phyloP scores from a whole-genome alignment of 2,113 vertebrate genomes.

The Rhadina sibilatrix region DNA sequence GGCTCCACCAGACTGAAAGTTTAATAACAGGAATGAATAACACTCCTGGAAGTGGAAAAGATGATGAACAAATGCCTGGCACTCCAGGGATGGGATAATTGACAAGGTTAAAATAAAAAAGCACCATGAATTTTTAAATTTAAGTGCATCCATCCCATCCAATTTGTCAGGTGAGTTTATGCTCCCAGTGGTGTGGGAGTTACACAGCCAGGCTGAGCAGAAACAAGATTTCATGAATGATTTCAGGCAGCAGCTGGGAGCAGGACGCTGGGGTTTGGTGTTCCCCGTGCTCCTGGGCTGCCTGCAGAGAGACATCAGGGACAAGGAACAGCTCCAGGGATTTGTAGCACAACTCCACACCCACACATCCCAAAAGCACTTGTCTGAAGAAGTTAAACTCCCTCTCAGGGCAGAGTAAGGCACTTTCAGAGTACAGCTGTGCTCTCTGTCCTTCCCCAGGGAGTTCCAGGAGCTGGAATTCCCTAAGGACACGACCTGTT shows the following conservation, averaged over 20 bases:
- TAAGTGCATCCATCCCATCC: background rate
- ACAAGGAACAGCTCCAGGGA: background rate
- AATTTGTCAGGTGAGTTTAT: background rate
- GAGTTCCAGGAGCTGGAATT: background rate
- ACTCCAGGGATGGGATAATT: background rate
- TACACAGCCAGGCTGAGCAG: background rate
- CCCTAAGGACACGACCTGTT: background rate
- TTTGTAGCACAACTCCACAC: background rate
- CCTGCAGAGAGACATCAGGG: background rate
- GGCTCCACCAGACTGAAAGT: background rate
- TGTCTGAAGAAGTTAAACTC: background rate
- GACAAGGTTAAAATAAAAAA: background rate
- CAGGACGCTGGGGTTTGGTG: background rate
- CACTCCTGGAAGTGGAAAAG: background rate
- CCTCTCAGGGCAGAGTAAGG: background rate
- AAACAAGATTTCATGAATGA: background rate
- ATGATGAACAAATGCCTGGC: background rate
- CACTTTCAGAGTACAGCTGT: background rate
- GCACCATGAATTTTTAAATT: background rate
- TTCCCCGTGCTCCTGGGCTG: background rate
- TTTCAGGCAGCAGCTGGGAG: background rate
- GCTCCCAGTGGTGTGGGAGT: background rate
- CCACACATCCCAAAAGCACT: background rate
- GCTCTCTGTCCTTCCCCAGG: background rate
- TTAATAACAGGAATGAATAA: background rate